phyloP scores from a whole-genome alignment of 2,797 vertebrate genomes.

The Poliocrania exsul region DNA sequence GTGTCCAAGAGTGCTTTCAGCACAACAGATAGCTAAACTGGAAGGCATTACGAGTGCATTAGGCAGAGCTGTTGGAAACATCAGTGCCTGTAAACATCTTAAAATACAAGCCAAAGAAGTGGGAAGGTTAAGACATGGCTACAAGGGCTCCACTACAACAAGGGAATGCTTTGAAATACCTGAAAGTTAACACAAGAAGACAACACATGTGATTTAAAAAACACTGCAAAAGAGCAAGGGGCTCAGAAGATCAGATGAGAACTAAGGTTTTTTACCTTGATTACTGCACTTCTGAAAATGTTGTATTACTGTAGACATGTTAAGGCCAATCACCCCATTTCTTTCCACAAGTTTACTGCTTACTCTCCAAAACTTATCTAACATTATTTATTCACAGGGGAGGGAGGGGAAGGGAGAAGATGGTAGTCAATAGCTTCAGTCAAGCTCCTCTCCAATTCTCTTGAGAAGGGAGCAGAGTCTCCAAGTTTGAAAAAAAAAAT shows the following conservation, averaged over 20 bases:
- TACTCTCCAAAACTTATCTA: neutral
- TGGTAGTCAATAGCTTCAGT: neutral
- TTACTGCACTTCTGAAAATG: neutral
- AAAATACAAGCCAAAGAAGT: neutral
- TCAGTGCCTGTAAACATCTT: neutral
- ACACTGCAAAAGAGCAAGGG: neutral
- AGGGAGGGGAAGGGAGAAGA: neutral
- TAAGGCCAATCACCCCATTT: neutral
- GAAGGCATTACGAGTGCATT: neutral
- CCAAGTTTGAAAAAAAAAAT: neutral
- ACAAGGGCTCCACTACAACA: neutral
- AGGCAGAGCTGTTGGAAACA: neutral
- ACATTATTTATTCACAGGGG: neutral
- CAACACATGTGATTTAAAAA: neutral
- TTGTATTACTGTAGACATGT: neutral
- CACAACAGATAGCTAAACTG: neutral
- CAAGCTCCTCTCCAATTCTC: neutral
- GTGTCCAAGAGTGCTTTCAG: slow-evolving; percentile 16
- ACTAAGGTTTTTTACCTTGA: neutral
- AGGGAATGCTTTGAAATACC: neutral
- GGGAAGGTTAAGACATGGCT: neutral
- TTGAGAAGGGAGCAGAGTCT: neutral
- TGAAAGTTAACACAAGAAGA: neutral
- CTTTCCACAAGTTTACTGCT: neutral
- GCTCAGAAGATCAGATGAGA: neutral